Conservation (phyloP, 2,888 invertebrate genomes). For the Isoperla grammatica region DNA sequence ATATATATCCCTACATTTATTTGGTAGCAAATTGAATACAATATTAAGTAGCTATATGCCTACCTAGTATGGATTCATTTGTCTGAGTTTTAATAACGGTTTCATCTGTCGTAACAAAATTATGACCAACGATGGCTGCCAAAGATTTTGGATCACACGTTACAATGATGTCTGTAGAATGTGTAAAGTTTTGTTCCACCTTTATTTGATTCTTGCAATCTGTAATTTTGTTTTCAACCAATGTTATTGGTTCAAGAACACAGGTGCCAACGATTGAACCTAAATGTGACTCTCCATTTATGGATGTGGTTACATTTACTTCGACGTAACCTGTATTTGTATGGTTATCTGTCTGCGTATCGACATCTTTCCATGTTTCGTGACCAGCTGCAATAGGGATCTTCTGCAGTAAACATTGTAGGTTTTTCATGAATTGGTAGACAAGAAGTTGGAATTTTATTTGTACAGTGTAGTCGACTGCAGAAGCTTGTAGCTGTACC, state of each 20-base stretch:
- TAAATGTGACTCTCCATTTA: neutral
- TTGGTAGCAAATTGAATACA: neutral
- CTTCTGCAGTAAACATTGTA: conserved; percentile 19
- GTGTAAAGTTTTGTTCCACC: neutral
- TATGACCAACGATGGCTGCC: conserved; percentile 16
- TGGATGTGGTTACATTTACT: neutral
- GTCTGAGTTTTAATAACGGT: neutral
- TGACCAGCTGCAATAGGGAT: conserved; percentile 18
- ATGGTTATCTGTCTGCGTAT: conserved; percentile 9
- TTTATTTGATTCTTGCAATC: neutral
- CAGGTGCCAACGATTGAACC: neutral
- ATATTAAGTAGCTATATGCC: no score
- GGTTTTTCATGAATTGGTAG: conserved; percentile 24
- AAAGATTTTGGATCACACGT: conserved; percentile 21
- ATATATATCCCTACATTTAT: no score
- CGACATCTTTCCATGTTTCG: conserved; percentile 5
- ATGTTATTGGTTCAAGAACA: neutral
- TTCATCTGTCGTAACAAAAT: conserved; percentile 13
- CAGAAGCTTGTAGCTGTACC: conserved; percentile 28
- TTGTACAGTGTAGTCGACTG: conserved; percentile 27
- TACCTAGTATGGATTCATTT: neutral
- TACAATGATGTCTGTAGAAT: conserved; percentile 23
- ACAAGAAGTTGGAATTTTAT: conserved; percentile 25
- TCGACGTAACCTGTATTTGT: neutral
- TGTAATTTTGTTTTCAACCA: conserved; percentile 14